phyloP scores from a whole-genome alignment of 2,113 vertebrate genomes.

The Stigmatopora argus region DNA sequence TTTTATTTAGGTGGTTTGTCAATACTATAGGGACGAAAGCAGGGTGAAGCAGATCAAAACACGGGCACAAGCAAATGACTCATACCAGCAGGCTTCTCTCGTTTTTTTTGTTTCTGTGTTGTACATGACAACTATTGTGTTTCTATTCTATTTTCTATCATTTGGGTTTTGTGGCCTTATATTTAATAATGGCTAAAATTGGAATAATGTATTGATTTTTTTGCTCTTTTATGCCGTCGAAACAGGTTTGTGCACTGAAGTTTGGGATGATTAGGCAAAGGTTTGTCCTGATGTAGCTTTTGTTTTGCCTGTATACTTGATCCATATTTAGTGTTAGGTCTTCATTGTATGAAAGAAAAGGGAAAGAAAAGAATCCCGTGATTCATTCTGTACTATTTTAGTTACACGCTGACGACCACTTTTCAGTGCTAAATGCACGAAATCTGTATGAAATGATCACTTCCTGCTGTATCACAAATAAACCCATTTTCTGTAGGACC shows the following conservation, averaged over 20 bases:
- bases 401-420: constrained; percentile 36
- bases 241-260: constrained; percentile 30
- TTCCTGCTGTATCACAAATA: constrained; percentile 61
- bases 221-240: constrained; percentile 25
- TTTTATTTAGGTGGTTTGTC: constrained; percentile 22
- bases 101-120: constrained; percentile 29
- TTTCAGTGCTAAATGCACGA: constrained; percentile 42
- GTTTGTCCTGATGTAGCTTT: constrained; percentile 16
- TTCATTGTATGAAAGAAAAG: constrained; percentile 15
- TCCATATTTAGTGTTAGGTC: constrained; percentile 45
- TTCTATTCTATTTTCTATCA: constrained; percentile 20
- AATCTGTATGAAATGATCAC: constrained; percentile 46
- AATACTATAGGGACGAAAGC: constrained; percentile 32
- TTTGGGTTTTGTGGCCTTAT: constrained; percentile 70
- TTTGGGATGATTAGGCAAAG: constrained; percentile 20
- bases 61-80: constrained; percentile 1
- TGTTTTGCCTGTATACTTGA: constrained; percentile 37
- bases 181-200: constrained; percentile 38
- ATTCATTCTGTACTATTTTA: constrained; percentile 54
- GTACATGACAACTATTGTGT: constrained; percentile 17
- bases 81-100: constrained; percentile 44
- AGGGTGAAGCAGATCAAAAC: constrained; percentile 29
- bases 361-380: constrained; percentile 45
- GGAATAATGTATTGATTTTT: constrained; percentile 25
- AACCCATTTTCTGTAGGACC: constrained; percentile 61